Conservation (phyloP, 1,140 invertebrate species). For the Sipha flava region DNA sequence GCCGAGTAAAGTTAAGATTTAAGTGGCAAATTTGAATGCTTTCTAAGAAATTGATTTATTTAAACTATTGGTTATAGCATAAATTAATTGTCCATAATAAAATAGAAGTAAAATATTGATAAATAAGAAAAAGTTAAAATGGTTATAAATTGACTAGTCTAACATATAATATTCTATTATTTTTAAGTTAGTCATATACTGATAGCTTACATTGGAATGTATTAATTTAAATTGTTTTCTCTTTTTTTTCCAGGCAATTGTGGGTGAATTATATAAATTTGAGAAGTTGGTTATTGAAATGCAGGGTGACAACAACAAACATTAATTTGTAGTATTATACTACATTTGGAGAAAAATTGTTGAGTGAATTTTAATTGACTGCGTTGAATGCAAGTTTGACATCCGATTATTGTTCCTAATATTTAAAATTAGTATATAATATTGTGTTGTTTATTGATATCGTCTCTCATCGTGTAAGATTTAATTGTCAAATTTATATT, state of each 20-base stretch:
- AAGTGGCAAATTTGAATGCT: too few species aligned
- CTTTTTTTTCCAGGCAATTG: background rate
- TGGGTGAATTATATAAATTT: constrained; percentile 18
- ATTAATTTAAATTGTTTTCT: background rate
- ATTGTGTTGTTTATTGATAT: background rate
- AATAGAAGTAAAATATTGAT: too few species aligned
- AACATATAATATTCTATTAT: too few species aligned
- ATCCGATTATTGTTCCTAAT: constrained; percentile 1
- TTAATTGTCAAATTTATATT: background rate
- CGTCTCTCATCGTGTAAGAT: background rate
- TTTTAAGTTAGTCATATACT: too few species aligned
- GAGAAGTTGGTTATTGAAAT: constrained; percentile 25
- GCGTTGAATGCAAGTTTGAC: background rate
- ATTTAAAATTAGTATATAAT: background rate
- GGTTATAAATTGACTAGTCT: too few species aligned
- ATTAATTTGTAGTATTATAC: background rate
- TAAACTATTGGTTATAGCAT: too few species aligned
- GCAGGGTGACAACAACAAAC: background rate
- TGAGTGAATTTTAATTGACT: too few species aligned
- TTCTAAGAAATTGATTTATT: too few species aligned
- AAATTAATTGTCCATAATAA: too few species aligned
- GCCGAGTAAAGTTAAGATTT: too few species aligned
- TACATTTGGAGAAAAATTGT: background rate
- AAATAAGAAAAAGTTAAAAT: too few species aligned
- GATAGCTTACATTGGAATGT: too few species aligned